phyloP scores from a whole-genome alignment of 2,797 vertebrate species.

The Neomorphus geoffroyi region DNA sequence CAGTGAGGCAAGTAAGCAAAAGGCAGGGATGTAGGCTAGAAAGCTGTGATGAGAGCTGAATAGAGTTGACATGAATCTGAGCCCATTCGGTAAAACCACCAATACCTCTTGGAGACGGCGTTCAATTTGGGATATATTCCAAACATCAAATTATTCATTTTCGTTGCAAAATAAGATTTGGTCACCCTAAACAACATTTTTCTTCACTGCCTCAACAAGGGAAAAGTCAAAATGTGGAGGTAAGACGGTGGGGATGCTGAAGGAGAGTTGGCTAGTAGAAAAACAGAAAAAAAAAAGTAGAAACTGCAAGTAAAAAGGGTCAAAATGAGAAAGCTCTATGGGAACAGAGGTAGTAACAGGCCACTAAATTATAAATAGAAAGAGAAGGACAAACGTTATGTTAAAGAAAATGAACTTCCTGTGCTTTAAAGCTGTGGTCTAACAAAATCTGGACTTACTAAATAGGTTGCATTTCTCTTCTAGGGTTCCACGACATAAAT shows the following conservation, averaged over 20 bases:
- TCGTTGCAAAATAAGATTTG: neutral
- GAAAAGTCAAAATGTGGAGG: neutral
- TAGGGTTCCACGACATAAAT: conserved; percentile 70
- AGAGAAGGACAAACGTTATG: conserved; percentile 16
- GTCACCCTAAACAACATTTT: conserved; percentile 10
- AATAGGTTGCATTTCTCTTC: conserved; percentile 63
- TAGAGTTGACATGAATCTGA: neutral
- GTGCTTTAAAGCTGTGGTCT: conserved; percentile 61
- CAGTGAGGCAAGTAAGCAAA: neutral
- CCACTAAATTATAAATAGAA: conserved; percentile 49
- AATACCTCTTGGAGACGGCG: neutral
- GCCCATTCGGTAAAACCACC: neutral
- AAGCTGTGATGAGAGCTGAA: neutral
- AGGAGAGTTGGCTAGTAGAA: neutral
- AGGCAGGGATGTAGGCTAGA: neutral
- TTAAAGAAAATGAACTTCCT: conserved; percentile 66
- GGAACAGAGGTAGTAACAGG: conserved; percentile 14
- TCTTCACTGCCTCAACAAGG: neutral
- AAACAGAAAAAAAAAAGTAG: neutral
- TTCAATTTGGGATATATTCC: neutral
- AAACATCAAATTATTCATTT: neutral
- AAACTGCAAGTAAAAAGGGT: neutral
- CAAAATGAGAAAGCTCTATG: conserved; percentile 29
- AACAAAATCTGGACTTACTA: conserved; percentile 75
- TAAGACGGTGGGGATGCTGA: neutral